phyloP scores from a whole-genome alignment of 2,888 invertebrate genomes.

The Cephus spinipes region DNA sequence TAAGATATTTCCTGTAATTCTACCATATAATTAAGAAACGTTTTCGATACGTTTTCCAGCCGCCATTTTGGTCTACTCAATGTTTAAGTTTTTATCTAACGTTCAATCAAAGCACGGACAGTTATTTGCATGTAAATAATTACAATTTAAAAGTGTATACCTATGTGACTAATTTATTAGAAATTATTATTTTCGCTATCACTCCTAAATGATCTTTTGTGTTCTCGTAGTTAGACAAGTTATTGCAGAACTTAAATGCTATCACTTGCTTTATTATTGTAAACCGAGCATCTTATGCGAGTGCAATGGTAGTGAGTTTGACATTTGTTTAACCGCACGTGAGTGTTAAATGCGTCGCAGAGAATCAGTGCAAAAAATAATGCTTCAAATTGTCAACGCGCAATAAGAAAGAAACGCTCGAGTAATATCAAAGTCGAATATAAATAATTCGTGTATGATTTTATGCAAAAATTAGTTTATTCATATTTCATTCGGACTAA shows the following conservation, averaged over 20 bases:
- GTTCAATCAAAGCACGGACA: too few relatives aligned
- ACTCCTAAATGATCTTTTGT: too few relatives aligned
- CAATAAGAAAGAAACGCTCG: too few relatives aligned
- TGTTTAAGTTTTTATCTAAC: too few relatives aligned
- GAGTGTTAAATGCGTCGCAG: background rate
- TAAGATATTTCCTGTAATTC: background rate
- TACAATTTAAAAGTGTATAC: background rate
- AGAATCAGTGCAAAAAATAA: background rate
- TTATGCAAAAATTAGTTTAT: too few relatives aligned
- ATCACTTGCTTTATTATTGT: background rate
- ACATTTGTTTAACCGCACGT: background rate
- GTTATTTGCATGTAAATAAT: background rate
- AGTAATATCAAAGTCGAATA: too few relatives aligned
- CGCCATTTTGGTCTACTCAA: background rate
- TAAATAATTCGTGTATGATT: too few relatives aligned
- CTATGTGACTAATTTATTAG: background rate
- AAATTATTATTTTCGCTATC: background rate
- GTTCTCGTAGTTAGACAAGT: too few relatives aligned
- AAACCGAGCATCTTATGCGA: background rate
- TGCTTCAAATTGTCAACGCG: background rate
- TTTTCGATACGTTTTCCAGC: background rate
- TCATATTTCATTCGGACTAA: too few relatives aligned
- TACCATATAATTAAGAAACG: background rate
- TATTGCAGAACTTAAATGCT: too few relatives aligned
- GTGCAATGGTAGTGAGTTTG: background rate